Base-by-base conservation (phyloP, 92 coral and sea anemone genomes). In the Porites lobata region DNA sequence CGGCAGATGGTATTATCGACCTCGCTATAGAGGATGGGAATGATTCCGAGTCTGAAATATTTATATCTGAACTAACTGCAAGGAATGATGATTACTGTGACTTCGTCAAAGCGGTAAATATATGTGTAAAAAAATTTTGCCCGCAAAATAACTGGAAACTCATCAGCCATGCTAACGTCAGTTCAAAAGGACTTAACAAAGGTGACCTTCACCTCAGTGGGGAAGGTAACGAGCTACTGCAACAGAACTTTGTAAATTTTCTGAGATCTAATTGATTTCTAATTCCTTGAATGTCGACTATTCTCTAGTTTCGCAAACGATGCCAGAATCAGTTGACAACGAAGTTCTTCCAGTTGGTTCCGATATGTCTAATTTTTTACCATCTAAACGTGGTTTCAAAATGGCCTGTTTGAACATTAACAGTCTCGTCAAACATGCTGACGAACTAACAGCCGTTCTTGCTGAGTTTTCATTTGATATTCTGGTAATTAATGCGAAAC, bases 401-500 rank as follows among this genome's bases (percentile, higher is more conserved):
- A 59, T 78, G 71, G 71, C 72, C 70, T 78, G 69, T 57, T 63
- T 80, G 85, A 80, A 80, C 75, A 66, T 80, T 68, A 80, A 65
- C 73, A 80, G 75, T 38, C 75, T 64, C 61, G 53, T 80, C 75
- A 61, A 61, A 78, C 79, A 75, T 75, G 61, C 50, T n/a, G 63
- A 75, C 63, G 79, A 75, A 57, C 62, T 75, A 13, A 52, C 13
- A 53, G 65, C 19, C 67, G 13, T 11, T 59, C 81, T 63, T 80
- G 85, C 38, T 51, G 50, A 65, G 47, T 47, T 47, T 68, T 56
- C 79, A 52, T 64, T 89, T 56, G 80, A 89, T 89, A 84, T 89
- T 65, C 70, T 89, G 73, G 86, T 86, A 56, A 90, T 85, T 79
- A 85, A 78, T 65, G 32, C 32, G 93, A 90, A 85, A 90, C 93